These are phyloP conservation scores for Phaetusa simplex DNA, from an alignment of 2,113 vertebrate species.

Conservation along the genomic window DNA sequence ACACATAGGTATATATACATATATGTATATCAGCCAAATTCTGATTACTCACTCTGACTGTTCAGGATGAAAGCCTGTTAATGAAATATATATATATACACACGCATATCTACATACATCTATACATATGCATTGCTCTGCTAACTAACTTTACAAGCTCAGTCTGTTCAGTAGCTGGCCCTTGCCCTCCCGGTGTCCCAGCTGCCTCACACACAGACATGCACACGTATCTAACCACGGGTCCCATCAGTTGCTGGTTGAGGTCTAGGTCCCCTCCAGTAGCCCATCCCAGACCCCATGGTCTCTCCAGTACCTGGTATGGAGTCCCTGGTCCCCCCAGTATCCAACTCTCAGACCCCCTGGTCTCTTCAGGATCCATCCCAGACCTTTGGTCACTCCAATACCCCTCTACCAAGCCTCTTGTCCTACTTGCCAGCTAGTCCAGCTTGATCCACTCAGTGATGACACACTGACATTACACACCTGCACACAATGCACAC, in stretches of 20 bases:
- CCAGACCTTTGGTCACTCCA: neutral
- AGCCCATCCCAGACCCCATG: neutral
- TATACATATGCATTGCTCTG: neutral
- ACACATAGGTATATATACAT: too few species aligned
- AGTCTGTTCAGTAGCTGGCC: neutral
- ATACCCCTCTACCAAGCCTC: neutral
- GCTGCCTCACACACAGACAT: neutral
- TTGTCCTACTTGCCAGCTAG: fast-evolving
- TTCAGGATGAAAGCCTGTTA: neutral
- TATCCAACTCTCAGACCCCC: neutral
- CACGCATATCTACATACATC: neutral
- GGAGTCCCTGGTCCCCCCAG: neutral
- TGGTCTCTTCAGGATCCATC: neutral
- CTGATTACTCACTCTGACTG: neutral
- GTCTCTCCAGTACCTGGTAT: neutral
- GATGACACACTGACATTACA: neutral
- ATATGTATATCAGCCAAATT: neutral
- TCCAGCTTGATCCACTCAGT: neutral
- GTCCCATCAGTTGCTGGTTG: neutral
- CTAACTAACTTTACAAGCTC: neutral
- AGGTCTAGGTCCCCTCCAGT: neutral
- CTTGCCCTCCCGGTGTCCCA: neutral
- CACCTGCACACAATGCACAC: neutral
- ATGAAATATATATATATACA: neutral
- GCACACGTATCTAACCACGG: neutral